Evolutionary conservation across 2,113 vertebrate genomes (phyloP).

Genomic region (Heterotilapia buettikoferi): DNA sequence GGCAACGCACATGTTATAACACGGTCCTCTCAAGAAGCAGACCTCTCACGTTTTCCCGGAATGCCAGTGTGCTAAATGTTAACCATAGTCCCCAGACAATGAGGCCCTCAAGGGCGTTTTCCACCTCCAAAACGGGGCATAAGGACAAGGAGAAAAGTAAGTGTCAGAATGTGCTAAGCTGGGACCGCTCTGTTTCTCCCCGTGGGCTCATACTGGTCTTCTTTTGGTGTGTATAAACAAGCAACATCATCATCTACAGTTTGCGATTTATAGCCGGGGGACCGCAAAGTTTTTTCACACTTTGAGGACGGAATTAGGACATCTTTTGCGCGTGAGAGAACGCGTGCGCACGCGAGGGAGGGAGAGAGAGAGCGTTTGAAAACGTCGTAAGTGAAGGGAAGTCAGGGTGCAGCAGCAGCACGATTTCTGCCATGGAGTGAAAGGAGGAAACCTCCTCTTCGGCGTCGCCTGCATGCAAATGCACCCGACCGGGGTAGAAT

Average conservation of each 20-base stretch:
- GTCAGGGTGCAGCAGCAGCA: constrained; percentile 22
- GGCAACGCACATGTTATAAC: neutral
- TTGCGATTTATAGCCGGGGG: constrained; percentile 17
- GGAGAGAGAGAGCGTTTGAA: neutral
- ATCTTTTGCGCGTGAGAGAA: neutral
- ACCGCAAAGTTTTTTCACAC: constrained; percentile 10
- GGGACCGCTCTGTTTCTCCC: neutral
- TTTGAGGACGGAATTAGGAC: constrained; percentile 37
- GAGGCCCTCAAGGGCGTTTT: constrained; percentile 2
- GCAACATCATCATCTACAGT: constrained; percentile 14
- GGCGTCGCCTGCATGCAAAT: constrained; percentile 26
- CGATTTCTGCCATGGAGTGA: neutral
- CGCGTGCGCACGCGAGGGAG: neutral
- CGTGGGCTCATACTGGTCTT: neutral
- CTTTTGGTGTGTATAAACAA: constrained; percentile 16
- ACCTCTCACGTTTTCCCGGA: neutral
- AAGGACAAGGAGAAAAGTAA: neutral
- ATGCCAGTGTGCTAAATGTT: constrained; percentile 25
- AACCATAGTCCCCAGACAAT: constrained; percentile 2
- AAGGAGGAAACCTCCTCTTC: constrained; percentile 7
- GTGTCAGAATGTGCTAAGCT: neutral
- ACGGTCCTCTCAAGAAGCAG: neutral
- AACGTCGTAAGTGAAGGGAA: constrained; percentile 19
- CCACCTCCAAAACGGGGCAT: neutral
- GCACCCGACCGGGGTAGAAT: neutral